Evolutionary conservation across 2,113 vertebrate genomes (phyloP).

Genomic region (Macquaria ambigua): DNA sequence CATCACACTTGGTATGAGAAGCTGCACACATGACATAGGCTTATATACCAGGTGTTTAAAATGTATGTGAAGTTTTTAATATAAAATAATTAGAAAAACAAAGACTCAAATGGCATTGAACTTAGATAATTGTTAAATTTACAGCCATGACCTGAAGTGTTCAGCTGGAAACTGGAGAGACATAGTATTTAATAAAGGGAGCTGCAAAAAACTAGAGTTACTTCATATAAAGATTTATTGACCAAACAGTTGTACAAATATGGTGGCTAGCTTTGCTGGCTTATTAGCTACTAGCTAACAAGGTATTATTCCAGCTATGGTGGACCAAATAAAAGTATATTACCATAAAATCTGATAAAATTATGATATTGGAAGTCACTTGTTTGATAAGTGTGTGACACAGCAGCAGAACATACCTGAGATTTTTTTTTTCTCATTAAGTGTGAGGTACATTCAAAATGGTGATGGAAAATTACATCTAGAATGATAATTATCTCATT

Average conservation of each 20-base stretch:
- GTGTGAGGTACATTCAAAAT: conserved; percentile 45
- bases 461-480: conserved; percentile 15
- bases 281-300: background rate
- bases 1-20: conserved; percentile 14
- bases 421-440: background rate
- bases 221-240: background rate
- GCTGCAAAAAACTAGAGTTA: background rate
- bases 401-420: conserved; percentile 12
- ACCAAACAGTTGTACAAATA: conserved; percentile 33
- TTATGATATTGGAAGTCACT: background rate
- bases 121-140: background rate
- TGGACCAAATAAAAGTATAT: conserved; percentile 45
- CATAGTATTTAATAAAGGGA: background rate
- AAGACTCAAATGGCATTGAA: background rate
- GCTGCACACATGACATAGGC: background rate
- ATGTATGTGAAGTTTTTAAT: background rate
- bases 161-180: background rate
- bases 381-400: background rate
- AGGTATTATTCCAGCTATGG: conserved; percentile 23
- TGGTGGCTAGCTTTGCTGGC: background rate
- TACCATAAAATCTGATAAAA: conserved; percentile 23
- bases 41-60: background rate
- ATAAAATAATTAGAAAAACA: background rate
- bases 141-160: background rate
- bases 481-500: conserved; percentile 18